Evolutionary conservation across 2,113 vertebrate genomes (phyloP).

Genomic region (Calidris pugnax): DNA sequence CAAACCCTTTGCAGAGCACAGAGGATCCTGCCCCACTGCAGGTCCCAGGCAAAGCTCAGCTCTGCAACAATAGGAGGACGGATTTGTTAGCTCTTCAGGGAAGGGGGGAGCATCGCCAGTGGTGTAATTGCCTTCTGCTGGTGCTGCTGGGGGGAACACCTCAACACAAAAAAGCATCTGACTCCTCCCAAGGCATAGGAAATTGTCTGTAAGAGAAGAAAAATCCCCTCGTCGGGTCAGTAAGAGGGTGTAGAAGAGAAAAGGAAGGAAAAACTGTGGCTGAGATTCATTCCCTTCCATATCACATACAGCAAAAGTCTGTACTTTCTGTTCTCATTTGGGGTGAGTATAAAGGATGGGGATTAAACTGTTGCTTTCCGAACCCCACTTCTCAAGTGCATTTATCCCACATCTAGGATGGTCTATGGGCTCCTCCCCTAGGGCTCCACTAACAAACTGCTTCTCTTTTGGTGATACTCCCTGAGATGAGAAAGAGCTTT

Average conservation of each 20-base stretch:
- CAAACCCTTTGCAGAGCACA: background rate
- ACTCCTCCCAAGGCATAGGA: background rate
- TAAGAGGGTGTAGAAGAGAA: background rate
- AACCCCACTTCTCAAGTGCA: background rate
- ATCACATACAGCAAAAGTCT: background rate
- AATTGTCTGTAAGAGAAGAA: background rate
- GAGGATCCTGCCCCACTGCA: background rate
- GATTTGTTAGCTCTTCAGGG: constrained; percentile 29
- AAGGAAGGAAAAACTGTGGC: background rate
- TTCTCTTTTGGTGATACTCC: background rate
- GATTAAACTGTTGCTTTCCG: background rate
- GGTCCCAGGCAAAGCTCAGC: background rate
- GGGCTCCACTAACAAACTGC: background rate
- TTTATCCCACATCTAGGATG: background rate
- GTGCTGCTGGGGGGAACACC: background rate
- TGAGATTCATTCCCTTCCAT: background rate
- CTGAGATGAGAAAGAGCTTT: background rate
- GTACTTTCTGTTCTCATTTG: background rate
- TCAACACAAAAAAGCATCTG: background rate
- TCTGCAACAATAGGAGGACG: constrained; percentile 8
- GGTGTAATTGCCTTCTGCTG: background rate
- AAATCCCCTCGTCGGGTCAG: background rate
- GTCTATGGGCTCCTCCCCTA: background rate
- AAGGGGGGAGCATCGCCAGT: background rate
- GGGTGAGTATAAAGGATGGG: background rate